phyloP scores from a whole-genome alignment of 2,797 vertebrate species.

The Salmo trutta region DNA sequence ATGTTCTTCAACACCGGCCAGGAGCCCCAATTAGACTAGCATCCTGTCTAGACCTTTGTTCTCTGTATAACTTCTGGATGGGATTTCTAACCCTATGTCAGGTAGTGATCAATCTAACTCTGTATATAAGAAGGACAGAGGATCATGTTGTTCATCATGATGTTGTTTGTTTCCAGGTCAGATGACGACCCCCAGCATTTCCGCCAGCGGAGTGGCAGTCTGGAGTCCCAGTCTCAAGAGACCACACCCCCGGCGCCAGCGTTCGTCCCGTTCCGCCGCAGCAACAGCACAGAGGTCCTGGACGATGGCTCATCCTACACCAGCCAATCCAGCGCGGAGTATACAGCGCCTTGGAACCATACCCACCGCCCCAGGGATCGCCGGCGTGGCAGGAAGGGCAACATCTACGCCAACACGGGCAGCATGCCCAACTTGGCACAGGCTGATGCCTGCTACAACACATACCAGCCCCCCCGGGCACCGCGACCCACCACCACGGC shows the following conservation, averaged over 20 bases:
- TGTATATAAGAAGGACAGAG: not conserved
- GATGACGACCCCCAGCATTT: conserved; percentile 80
- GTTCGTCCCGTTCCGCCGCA: conserved; percentile 80
- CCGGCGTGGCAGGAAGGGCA: conserved; percentile 81
- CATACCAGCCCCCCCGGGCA: conserved; percentile 66
- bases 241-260: conserved; percentile 66
- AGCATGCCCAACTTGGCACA: conserved; percentile 97
- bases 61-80: not conserved
- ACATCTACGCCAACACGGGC: conserved; percentile 84
- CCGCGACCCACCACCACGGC: conserved; percentile 80
- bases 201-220: conserved; percentile 90
- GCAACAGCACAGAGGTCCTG: conserved; percentile 93
- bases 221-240: conserved; percentile 91
- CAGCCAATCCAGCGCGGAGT: conserved; percentile 93
- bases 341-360: conserved; percentile 74
- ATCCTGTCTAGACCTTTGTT: not conserved
- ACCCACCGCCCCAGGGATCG: conserved; percentile 79
- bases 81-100: not conserved
- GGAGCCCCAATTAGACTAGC: not conserved
- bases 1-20: not conserved
- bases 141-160: not conserved
- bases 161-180: conserved; percentile 67
- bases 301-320: conserved; percentile 96
- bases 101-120: not conserved
- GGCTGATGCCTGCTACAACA: conserved; percentile 76